A percentile compares a stretch with the other conserved stretches of the same genome.
Evolutionary conservation across 64 coral and sea anemone species (phyloP).

Genomic region (Trachythela sp.): DNA sequence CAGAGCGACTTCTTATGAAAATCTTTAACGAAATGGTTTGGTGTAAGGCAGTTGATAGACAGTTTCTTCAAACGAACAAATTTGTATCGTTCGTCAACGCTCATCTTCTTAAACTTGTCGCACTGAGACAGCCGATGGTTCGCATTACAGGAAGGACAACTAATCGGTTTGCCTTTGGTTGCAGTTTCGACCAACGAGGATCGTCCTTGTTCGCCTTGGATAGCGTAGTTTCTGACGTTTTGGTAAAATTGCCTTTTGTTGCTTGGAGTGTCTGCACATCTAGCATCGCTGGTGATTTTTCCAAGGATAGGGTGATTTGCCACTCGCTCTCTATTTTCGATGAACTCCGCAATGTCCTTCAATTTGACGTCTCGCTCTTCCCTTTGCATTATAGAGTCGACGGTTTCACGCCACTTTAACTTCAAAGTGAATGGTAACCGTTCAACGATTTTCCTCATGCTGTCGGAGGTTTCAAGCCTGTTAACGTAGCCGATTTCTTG

Average conservation of each 20-base stretch:
- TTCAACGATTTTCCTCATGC: background rate
- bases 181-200: too few species aligned
- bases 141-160: background rate
- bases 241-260: background rate
- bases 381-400: too few species aligned
- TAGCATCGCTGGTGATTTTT: background rate
- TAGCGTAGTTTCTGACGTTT: background rate
- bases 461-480: constrained; percentile 16
- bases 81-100: background rate
- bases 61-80: background rate
- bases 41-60: background rate
- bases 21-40: background rate
- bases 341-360: too few species aligned
- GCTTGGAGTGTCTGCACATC: background rate
- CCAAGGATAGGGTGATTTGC: background rate
- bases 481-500: constrained; percentile 9
- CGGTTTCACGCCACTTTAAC: background rate
- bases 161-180: background rate
- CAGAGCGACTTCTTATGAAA: background rate
- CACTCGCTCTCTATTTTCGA: too few species aligned
- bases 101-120: background rate
- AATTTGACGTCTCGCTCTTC: too few species aligned
- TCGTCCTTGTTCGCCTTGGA: too few species aligned
- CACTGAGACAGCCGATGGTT: background rate
- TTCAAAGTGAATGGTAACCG: background rate